These are phyloP conservation scores for Diabrotica undecimpunctata DNA, from an alignment of 1,140 invertebrate species.

Conservation along the genomic window DNA sequence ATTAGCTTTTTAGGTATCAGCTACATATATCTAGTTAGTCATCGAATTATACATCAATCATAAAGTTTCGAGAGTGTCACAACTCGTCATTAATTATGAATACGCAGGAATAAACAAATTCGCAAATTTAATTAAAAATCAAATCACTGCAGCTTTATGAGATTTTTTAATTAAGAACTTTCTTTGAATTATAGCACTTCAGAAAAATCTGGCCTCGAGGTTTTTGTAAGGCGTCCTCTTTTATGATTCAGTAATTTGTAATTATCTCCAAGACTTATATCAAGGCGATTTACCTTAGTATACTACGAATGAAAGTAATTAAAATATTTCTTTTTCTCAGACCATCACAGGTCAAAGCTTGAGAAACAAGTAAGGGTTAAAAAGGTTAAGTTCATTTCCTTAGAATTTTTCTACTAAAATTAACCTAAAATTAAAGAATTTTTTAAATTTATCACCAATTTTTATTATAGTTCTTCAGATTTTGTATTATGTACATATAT, in stretches of 20 bases:
- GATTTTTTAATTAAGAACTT: conserved; percentile 1
- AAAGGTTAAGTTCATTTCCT: no score
- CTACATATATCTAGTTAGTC: not conserved
- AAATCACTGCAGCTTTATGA: not conserved
- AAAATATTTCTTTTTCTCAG: no score
- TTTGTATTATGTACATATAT: no score
- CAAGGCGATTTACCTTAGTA: no score
- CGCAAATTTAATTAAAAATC: not conserved
- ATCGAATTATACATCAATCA: not conserved
- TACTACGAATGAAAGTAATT: no score
- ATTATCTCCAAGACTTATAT: not conserved
- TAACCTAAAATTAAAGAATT: no score
- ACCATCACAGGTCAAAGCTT: no score
- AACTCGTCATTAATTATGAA: not conserved
- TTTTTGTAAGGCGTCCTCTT: not conserved
- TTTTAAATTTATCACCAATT: no score
- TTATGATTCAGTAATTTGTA: not conserved
- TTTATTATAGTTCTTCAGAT: no score
- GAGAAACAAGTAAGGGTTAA: no score
- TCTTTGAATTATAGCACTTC: not conserved
- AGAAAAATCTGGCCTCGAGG: not conserved
- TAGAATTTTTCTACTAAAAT: no score
- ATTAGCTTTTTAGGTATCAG: not conserved
- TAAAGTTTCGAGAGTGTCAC: not conserved
- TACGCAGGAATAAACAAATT: not conserved